These are phyloP conservation scores for Ascidia mentula DNA, from an alignment of 23 tunicate species.

Conservation along the genomic window DNA sequence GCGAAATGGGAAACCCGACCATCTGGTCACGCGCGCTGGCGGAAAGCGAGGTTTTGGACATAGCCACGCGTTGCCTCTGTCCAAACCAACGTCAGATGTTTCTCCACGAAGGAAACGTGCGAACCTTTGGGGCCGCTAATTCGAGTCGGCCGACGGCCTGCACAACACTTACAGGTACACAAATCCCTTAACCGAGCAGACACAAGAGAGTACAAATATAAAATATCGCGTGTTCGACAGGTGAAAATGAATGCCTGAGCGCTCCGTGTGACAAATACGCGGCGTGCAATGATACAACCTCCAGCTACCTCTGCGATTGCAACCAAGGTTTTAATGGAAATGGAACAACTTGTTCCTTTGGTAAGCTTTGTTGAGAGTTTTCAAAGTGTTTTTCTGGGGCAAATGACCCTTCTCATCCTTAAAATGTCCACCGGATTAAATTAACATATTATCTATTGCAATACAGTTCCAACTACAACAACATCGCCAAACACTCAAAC, in stretches of 20 bases:
- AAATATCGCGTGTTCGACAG: too few species aligned
- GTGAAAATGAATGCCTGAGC: conserved; percentile 4
- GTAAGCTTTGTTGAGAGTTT: not conserved
- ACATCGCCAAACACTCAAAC: not conserved
- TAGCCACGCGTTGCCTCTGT: not conserved
- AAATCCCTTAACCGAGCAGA: too few species aligned
- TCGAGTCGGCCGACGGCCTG: not conserved
- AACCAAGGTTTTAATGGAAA: not conserved
- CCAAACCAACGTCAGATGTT: not conserved
- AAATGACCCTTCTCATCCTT: too few species aligned
- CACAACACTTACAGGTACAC: not conserved
- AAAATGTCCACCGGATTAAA: too few species aligned
- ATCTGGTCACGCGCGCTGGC: not conserved
- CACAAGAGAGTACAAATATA: too few species aligned
- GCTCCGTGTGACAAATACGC: conserved; percentile 6
- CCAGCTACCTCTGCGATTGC: conserved; percentile 14
- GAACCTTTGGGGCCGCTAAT: not conserved
- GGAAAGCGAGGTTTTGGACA: not conserved
- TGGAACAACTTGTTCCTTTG: conserved; percentile 5
- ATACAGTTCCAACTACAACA: too few species aligned
- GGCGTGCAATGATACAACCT: not conserved
- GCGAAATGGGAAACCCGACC: not conserved
- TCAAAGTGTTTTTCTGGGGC: too few species aligned
- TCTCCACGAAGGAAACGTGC: not conserved
- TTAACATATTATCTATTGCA: too few species aligned